phyloP scores from a whole-genome alignment of 2,113 vertebrate genomes.

The Nestor notabilis region DNA sequence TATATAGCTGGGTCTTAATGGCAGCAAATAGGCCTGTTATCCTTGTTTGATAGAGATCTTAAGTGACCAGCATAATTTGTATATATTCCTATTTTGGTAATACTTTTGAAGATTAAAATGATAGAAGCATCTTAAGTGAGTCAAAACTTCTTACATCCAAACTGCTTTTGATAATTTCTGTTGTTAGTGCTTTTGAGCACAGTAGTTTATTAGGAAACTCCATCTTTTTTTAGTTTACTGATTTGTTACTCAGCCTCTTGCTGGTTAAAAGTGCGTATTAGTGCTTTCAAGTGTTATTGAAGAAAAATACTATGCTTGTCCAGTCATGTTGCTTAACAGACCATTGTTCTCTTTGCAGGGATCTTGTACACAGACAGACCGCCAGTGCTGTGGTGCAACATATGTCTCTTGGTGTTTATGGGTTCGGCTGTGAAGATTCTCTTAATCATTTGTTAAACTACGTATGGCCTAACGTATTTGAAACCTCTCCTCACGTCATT shows the following conservation, averaged over 20 bases:
- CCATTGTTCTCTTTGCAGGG: constrained; percentile 72
- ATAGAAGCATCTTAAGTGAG: neutral
- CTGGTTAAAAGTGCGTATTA: neutral
- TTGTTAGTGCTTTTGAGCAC: neutral
- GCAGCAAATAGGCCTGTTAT: rapidly evolving
- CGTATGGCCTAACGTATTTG: constrained; percentile 98
- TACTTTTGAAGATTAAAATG: neutral
- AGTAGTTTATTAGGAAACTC: neutral
- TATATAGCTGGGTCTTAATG: neutral
- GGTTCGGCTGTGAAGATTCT: constrained; percentile 96
- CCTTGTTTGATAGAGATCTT: neutral
- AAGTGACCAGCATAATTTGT: neutral
- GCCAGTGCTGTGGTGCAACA: constrained; percentile 98
- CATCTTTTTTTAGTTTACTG: neutral
- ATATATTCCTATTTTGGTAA: neutral
- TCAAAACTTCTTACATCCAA: neutral
- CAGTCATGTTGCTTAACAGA: neutral
- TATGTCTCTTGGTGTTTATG: constrained; percentile 97
- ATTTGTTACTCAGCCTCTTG: neutral
- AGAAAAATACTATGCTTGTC: neutral
- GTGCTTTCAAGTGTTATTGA: neutral
- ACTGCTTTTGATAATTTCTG: neutral
- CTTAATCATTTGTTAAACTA: constrained; percentile 97
- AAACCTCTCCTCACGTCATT: constrained; percentile 97
- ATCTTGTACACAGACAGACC: constrained; percentile 96